Evolutionary conservation across 2,113 vertebrate species (phyloP), one percentile per base, ranked within the genome.

Genomic region (Gila orcuttii): DNA sequence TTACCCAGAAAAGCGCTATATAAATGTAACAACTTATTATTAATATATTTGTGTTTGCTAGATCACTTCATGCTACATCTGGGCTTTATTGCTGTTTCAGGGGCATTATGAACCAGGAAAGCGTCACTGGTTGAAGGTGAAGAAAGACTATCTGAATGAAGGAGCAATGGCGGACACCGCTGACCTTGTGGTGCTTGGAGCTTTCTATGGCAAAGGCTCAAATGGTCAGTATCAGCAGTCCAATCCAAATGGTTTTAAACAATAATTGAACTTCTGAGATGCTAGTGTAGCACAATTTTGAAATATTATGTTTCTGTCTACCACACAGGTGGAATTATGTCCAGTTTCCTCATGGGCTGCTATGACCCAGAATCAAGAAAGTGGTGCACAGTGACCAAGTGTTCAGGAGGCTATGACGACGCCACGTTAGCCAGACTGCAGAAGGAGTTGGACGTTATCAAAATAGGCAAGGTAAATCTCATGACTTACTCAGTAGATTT

Each of bases 321-420:
- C 68, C 17, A 84, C 85, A 64, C 93, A 99, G 98, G 98, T 62
- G 98, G 98, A 88, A 98, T 99, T 94, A 99, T 99, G 98, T 99
- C 98, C 79, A 98, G 98, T 87, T 99, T 99, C 81, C 95, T 99
- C 11, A 99, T 99, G 98, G 98, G 98, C 88, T 99, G 98, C 91
- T 98, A 97, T 0, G 97, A 99, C 85, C 97, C 98, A 0, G 91
- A 95, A 83, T 96, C 95, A 3, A 96, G 94, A 88, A 97, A 97
- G 85, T 99, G 98, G 98, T 99, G 98, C 95, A 99, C 98, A 0
- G 98, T 99, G 88, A 99, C 98, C 87, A 99, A 99, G 91, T 99
- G 98, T 83, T 92, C 97, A 0, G 97, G 98, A 7, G 98, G 98
- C 88, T 98, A 97, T 0, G 98, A 99, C 0, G 98, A 99, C 0